Evolutionary conservation across 2,797 vertebrate genomes (phyloP).

Genomic region (Crocodylus rhombifer): DNA sequence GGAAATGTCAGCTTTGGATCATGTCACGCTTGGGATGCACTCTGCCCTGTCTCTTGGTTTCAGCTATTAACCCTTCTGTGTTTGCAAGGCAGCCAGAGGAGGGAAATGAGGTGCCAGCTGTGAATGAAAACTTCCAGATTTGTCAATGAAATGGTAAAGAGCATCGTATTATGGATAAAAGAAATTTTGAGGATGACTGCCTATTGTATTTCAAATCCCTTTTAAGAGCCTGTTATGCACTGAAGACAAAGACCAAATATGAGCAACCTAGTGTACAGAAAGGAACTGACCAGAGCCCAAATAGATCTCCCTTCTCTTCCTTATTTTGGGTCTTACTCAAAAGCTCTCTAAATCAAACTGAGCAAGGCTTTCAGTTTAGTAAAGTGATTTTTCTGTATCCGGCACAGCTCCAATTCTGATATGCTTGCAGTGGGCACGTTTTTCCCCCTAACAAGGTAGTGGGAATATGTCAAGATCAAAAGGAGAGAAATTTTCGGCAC

Average conservation of each 20-base stretch:
- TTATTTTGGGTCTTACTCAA: neutral
- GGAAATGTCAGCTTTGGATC: neutral
- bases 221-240: neutral
- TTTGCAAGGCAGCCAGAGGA: rapidly evolving
- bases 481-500: neutral
- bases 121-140: neutral
- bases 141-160: neutral
- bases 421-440: neutral
- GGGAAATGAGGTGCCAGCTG: neutral
- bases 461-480: neutral
- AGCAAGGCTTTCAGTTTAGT: neutral
- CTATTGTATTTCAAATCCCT: neutral
- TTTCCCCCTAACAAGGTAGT: neutral
- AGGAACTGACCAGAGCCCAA: neutral
- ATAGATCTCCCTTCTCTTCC: neutral
- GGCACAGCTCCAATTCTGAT: neutral
- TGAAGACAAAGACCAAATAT: neutral
- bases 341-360: too few relatives aligned
- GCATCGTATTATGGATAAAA: neutral
- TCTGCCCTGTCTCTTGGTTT: rapidly evolving
- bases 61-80: neutral
- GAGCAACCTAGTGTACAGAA: neutral
- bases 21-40: rapidly evolving
- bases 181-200: neutral
- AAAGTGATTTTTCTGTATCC: neutral